Percentiles rank a stretch among this genome's conserved stretches.
Evolutionary conservation across 2,888 invertebrate species (phyloP).

Genomic region (Aradus depressus): DNA sequence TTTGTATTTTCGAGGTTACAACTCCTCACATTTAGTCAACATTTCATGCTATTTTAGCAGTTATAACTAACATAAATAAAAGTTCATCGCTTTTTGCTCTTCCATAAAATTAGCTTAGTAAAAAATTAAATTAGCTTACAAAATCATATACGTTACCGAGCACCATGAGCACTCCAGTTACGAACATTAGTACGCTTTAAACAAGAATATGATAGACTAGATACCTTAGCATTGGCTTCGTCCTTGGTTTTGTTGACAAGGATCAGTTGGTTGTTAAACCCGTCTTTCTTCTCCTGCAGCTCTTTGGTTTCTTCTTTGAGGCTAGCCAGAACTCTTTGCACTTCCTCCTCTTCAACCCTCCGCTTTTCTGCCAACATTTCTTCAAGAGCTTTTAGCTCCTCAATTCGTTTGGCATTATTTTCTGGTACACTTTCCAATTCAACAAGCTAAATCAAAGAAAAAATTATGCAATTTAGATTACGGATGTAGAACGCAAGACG

Average conservation of each 20-base stretch:
- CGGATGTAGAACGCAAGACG: neutral
- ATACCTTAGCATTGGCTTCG: slow-evolving; percentile 49
- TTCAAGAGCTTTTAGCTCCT: slow-evolving; percentile 34
- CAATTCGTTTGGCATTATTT: slow-evolving; percentile 59
- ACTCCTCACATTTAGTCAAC: no score
- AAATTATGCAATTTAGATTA: no score
- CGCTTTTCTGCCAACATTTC: slow-evolving; percentile 42
- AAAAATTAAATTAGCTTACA: neutral
- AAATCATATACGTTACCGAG: no score
- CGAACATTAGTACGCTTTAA: no score
- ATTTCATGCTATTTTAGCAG: no score
- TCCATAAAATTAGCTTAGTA: neutral
- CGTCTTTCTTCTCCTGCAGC: slow-evolving; percentile 59
- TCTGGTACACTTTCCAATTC: slow-evolving; percentile 55
- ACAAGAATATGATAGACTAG: no score
- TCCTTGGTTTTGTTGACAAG: slow-evolving; percentile 57
- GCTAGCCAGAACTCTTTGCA: slow-evolving; percentile 47
- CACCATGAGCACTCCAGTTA: no score
- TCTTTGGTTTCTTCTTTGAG: slow-evolving; percentile 56
- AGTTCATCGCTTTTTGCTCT: neutral
- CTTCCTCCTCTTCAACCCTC: slow-evolving; percentile 44
- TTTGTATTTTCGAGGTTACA: no score
- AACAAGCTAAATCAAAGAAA: slow-evolving; percentile 16
- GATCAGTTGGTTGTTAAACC: slow-evolving; percentile 54
- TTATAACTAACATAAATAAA: no score